Evolutionary conservation across 2,113 vertebrate species (phyloP).

Genomic region (Mormyrus lacerda): DNA sequence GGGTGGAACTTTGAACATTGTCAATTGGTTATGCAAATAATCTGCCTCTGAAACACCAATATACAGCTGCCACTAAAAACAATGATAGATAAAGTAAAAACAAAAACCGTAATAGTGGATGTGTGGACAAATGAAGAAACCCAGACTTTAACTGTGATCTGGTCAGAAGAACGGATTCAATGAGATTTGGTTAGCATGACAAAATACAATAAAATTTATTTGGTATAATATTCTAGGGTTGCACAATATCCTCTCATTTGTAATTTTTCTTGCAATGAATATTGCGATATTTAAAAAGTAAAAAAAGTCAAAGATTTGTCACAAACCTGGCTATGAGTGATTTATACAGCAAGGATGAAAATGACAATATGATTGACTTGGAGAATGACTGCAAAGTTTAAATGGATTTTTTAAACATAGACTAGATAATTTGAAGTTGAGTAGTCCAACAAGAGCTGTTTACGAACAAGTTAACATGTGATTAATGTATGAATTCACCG

Average conservation of each 20-base stretch:
- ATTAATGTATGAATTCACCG: neutral
- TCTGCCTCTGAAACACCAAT: neutral
- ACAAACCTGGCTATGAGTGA: too few species aligned
- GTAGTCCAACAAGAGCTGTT: neutral
- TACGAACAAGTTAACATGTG: neutral
- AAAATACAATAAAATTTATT: too few species aligned
- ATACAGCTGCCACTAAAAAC: neutral
- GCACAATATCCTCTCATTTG: too few species aligned
- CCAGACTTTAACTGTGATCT: neutral
- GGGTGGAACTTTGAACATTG: neutral
- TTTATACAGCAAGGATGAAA: neutral
- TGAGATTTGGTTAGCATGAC: neutral
- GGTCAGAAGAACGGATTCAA: neutral
- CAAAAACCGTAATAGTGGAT: neutral
- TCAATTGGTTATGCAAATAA: neutral
- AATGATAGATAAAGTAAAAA: neutral
- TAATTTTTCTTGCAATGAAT: too few species aligned
- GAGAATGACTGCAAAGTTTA: neutral
- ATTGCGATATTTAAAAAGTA: too few species aligned
- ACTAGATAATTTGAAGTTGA: neutral
- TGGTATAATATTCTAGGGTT: too few species aligned
- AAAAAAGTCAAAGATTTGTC: too few species aligned
- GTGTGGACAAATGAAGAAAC: neutral
- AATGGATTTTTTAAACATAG: neutral
- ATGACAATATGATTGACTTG: neutral